Evolutionary conservation across 2,797 vertebrate genomes (phyloP).

Genomic region (Eutrigla gurnardus): DNA sequence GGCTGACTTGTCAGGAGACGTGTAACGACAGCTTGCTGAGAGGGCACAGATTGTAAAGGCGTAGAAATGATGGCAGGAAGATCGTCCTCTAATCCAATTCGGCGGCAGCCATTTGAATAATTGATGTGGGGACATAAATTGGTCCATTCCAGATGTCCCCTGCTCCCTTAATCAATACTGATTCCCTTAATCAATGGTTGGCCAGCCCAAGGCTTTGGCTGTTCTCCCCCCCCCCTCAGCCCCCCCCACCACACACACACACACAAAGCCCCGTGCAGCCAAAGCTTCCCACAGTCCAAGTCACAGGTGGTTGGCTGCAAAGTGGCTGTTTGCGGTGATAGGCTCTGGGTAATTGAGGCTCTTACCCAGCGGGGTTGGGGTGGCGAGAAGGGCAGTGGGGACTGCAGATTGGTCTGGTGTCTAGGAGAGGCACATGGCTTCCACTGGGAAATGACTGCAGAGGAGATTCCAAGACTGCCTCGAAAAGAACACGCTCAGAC

Average conservation of each 20-base stretch:
- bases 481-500: slow-evolving; percentile 47
- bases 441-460: slow-evolving; percentile 57
- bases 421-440: slow-evolving; percentile 49
- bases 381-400: slow-evolving; percentile 40
- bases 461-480: slow-evolving; percentile 50
- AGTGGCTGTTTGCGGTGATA: slow-evolving; percentile 79
- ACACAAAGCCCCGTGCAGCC: slow-evolving; percentile 41
- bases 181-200: slow-evolving; percentile 82
- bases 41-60: slow-evolving; percentile 64
- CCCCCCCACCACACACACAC: too few species aligned
- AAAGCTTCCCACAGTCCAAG: slow-evolving; percentile 68
- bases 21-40: slow-evolving; percentile 67
- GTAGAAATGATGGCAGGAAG: slow-evolving; percentile 58
- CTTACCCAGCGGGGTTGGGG: slow-evolving; percentile 61
- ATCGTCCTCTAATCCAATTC: slow-evolving; percentile 79
- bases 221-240: slow-evolving; percentile 23
- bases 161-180: slow-evolving; percentile 82
- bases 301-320: slow-evolving; percentile 82
- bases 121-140: slow-evolving; percentile 81
- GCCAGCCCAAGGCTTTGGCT: slow-evolving; percentile 63
- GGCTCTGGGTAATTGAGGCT: slow-evolving; percentile 79
- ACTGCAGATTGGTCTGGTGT: slow-evolving; percentile 62
- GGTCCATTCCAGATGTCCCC: slow-evolving; percentile 80
- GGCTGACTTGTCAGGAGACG: slow-evolving; percentile 43
- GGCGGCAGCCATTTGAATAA: slow-evolving; percentile 77